Base-by-base conservation (phyloP, 2,888 invertebrate genomes). In the Ochropacha duplaris region DNA sequence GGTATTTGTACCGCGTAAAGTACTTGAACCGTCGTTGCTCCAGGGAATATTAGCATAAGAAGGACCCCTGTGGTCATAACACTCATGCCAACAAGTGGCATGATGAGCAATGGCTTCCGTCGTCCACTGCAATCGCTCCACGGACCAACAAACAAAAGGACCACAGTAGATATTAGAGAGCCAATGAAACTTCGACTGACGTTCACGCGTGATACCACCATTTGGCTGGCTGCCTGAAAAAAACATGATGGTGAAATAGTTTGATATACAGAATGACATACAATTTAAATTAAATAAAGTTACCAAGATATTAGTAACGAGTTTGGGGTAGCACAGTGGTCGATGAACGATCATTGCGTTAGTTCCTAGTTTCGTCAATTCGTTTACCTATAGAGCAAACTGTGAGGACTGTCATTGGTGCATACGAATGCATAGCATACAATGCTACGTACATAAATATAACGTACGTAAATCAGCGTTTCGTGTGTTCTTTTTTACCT, bases 121-220 rank as follows among this genome's bases (percentile, higher is more conserved):
- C 93, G 79, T 0, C 94, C 94, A 64, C 94, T 93, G 69, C 93
- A 93, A 75, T 95, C 95, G 60, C 94, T 94, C 95, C 95, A 95
- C 1, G 94, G 94, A 0, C 95, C 95, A 34, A 94, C 84, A 60
- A 95, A 94, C 2, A 94, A 78, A 4, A 94, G 86, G 0, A 95
- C 85, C 0, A 93, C 78, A 0, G 96, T 95, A 1, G 96, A 94
- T 24, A 96, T 86, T 2, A 95, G 76, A 54, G 85, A 81, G 22
- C 92, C 92, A 44, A 92, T 76, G 66, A 92, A 92, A 78, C 92
- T 92, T 61, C 92, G 74, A 65, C 91, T 96, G n/a, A 96, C 94
- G 64, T 95, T 95, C 84, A 96, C 94, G 2, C 94, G 93, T 8
- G 96, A 95, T 1, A 95, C 95, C 24, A 95, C 82, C 65, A 93